Base-by-base conservation (phyloP, 2,113 vertebrate species). In the Ceyx melanurus region DNA sequence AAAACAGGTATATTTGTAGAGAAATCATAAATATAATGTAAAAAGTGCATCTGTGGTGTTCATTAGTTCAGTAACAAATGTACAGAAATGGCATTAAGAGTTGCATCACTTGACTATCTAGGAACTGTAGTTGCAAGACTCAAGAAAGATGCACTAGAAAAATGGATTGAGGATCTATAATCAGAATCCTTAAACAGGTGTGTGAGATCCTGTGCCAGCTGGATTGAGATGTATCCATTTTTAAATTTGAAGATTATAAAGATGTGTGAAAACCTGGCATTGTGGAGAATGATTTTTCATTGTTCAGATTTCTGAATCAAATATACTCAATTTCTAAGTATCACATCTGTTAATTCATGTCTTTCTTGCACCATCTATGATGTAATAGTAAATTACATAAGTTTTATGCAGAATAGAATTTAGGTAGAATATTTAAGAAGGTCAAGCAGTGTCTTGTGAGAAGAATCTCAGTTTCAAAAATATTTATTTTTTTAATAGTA, bases 41-140 rank as follows among this genome's bases (percentile, higher is more conserved):
- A 58, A 29, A 23, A 67, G 14, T 42, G 17, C 67, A 42, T 76
- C 43, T 82, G 46, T 79, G 62, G 42, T 82, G 99, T 99, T 85
- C 99, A 99, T 95, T 99, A 99, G 57, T 99, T 99, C 93, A 99
- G 99, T 98, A 99, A 99, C 90, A 99, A 99, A 96, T 99, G 99
- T 87, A 99, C 99, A 61, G 99, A 99, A 95, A 99, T 99, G 99
- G 99, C 99, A 73, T 97, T 99, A 92, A 98, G 99, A 97, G 99
- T 99, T 79, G 99, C 99, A 22, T 99, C 99, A 21, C 98, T 99
- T 94, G 99, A 99, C 97, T 99, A 99, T 94, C 98, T 99, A 95
- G 99, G 99, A 95, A 99, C 99, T 40, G 99, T 99, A 79, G 99
- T 99, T 13, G 98, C 99, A 40, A 98, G 99, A 81, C 96, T 99